Base-by-base conservation (phyloP, 1,140 invertebrate species). In the Bombus difficillimus region DNA sequence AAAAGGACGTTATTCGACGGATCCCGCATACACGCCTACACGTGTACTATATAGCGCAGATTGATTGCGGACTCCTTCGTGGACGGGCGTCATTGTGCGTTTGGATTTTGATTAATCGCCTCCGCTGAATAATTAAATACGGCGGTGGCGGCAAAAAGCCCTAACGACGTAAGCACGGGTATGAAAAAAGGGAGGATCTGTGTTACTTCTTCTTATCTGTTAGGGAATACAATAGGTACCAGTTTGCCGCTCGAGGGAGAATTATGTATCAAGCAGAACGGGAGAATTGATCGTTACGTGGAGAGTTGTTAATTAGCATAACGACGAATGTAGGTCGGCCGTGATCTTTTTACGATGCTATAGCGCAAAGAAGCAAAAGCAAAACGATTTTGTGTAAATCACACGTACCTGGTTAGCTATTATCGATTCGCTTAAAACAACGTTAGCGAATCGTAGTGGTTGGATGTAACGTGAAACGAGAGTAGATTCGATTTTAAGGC, bases 41-140 rank as follows among this genome's bases (percentile, higher is more conserved):
- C 68, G 22, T 47, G 9, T 32, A 28, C n/a, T 15, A 22, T 34
- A 15, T 41, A 8, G 37, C 13, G 15, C 4, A 12, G 12, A 39
- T 25, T 41, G 15, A 25, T 69, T 9, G 47, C 25, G 2, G 1
- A 47, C 34, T 78, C 28, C 78, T 64, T 82, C 64, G 59, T 37
- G n/a, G 66, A 75, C 47, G n/a, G 39, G 53, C 41, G 80, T 37
- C 47, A 73, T 76, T 57, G 47, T 47, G 37, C 34, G 43, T 41
- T 72, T 18, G 68, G 28, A 32, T n/a, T 57, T 68, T 72, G 47
- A 72, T 81, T 81, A 82, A 86, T 75, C 37, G 86, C 39, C 37
- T 41, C 53, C 64, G n/a, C 53, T n/a, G 73, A 43, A 43, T 81
- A 66, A 85, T 81, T 81, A 78, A 81, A 76, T 77, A 64, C 57